Percentiles rank a stretch among this genome's conserved stretches.
These are phyloP conservation scores for Petrosia ficiformis DNA, from an alignment of 37 sponge, comb jelly and placozoan species.

Conservation along the genomic window DNA sequence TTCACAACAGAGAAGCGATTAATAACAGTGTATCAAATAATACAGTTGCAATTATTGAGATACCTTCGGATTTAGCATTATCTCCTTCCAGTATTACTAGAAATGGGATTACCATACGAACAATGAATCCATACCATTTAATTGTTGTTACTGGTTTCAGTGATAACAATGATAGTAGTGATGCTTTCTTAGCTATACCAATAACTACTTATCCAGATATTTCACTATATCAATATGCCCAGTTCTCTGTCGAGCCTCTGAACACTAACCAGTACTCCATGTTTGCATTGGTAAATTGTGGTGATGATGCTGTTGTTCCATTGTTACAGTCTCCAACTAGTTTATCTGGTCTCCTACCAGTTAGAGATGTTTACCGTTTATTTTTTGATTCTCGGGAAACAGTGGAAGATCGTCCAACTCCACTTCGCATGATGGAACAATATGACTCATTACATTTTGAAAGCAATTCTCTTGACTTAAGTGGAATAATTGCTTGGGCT, in stretches of 20 bases:
- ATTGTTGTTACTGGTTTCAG: not conserved
- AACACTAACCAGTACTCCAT: not conserved
- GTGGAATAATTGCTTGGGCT: not conserved
- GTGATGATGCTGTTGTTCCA: not conserved
- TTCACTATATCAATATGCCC: not conserved
- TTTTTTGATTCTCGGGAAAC: not conserved
- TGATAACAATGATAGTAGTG: not conserved
- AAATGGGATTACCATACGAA: no score
- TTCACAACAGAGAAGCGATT: no score
- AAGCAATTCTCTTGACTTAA: not conserved
- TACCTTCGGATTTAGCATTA: no score
- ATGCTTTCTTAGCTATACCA: not conserved
- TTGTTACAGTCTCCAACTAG: not conserved
- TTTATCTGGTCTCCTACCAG: not conserved
- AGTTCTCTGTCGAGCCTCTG: not conserved
- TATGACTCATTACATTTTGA: not conserved
- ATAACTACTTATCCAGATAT: not conserved
- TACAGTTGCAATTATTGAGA: no score
- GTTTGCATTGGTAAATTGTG: not conserved
- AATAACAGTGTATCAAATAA: no score
- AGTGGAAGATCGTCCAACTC: not conserved
- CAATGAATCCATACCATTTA: not conserved
- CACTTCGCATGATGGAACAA: not conserved
- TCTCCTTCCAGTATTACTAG: no score
- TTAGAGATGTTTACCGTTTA: not conserved